Conservation (phyloP, 2,797 vertebrate species). For the Austrolebias charrua region DNA sequence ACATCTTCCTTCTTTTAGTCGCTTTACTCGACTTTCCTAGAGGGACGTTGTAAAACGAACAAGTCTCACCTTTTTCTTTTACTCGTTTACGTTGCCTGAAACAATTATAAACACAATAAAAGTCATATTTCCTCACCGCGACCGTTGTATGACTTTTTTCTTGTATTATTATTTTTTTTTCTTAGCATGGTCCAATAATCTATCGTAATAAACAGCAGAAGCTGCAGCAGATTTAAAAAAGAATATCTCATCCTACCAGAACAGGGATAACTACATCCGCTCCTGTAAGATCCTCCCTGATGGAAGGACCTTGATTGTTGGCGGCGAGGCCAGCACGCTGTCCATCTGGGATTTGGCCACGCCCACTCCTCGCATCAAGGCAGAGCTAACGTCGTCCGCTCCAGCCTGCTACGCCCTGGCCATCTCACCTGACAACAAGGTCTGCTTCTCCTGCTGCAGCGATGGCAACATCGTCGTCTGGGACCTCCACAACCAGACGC, state of each 20-base stretch:
- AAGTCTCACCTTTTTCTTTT: no score
- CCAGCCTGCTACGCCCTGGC: slow-evolving; percentile 79
- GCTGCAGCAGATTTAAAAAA: no score
- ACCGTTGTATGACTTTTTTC: no score
- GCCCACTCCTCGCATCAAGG: slow-evolving; percentile 77
- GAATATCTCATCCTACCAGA: slow-evolving; percentile 54
- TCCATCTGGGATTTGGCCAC: slow-evolving; percentile 79
- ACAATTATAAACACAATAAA: no score
- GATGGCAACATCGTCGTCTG: slow-evolving; percentile 82
- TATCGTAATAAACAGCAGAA: no score
- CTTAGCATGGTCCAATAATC: no score
- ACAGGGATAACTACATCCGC: slow-evolving; percentile 79
- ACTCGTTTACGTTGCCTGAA: no score
- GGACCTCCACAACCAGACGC: slow-evolving; percentile 79
- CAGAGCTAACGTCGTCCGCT: slow-evolving; percentile 74
- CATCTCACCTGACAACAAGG: slow-evolving; percentile 79
- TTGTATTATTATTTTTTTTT: no score
- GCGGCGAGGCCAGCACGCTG: slow-evolving; percentile 77
- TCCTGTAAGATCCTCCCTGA: slow-evolving; percentile 78
- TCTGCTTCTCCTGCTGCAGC: slow-evolving; percentile 92
- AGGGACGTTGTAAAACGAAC: no score
- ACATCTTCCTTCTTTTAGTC: no score
- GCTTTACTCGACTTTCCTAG: no score
- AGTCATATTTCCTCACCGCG: no score
- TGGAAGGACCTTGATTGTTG: slow-evolving; percentile 75